Percentiles rank a stretch among this genome's conserved stretches.
Evolutionary conservation across 2,797 vertebrate genomes (phyloP).

Genomic region (Ispidina lecontei): DNA sequence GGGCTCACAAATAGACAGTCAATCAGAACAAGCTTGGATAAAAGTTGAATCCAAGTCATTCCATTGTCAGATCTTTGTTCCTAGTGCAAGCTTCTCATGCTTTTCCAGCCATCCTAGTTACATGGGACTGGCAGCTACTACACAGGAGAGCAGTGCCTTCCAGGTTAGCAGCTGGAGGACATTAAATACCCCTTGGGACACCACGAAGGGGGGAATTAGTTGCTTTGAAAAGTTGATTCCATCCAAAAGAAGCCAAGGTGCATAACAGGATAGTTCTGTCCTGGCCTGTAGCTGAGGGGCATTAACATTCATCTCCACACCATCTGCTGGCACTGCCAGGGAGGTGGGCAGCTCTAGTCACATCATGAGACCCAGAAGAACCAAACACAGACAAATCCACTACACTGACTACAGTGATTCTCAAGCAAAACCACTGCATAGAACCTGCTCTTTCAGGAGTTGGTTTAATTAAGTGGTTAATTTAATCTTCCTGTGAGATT

Average conservation of each 20-base stretch:
- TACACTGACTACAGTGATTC: background rate
- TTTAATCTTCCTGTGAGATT: background rate
- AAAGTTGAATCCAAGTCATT: background rate
- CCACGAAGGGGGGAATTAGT: background rate
- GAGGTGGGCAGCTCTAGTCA: background rate
- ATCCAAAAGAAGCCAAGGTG: background rate
- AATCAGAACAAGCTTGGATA: background rate
- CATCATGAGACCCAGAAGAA: background rate
- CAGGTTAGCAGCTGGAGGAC: background rate
- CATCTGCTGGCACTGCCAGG: background rate
- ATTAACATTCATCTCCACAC: background rate
- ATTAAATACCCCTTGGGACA: background rate
- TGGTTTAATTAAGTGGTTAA: background rate
- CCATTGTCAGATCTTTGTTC: background rate
- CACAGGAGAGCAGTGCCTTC: background rate
- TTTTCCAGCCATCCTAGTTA: background rate
- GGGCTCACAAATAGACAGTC: background rate
- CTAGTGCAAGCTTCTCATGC: fast-evolving
- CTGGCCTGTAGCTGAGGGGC: background rate
- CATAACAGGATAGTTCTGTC: background rate
- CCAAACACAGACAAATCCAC: background rate
- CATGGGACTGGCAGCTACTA: too few species aligned
- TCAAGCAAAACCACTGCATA: background rate
- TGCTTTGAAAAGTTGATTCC: background rate
- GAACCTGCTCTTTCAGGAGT: background rate